A percentile compares a stretch with the other conserved stretches of the same genome.
Evolutionary conservation across 1,140 invertebrate genomes (phyloP).

Genomic region (Chironomus tepperi): DNA sequence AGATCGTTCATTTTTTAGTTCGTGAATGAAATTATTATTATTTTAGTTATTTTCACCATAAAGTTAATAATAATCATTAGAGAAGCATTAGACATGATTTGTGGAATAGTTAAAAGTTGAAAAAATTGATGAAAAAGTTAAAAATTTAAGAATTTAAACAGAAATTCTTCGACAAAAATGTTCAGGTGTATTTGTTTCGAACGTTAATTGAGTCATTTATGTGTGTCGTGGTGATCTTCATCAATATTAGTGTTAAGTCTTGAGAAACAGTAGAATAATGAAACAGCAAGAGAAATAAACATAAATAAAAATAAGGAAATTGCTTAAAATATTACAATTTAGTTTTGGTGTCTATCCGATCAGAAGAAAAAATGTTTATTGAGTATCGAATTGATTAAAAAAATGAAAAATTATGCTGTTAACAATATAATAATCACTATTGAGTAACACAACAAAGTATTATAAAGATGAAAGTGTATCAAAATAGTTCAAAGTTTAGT

Average conservation of each 20-base stretch:
- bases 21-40: neutral
- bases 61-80: constrained; percentile 5
- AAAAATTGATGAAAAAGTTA: neutral
- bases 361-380: neutral
- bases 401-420: neutral
- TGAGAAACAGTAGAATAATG: neutral
- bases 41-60: neutral
- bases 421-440: constrained; percentile 2
- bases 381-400: neutral
- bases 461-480: constrained; percentile 2
- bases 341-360: neutral
- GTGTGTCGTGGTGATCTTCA: neutral
- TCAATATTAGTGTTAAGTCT: neutral
- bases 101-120: neutral
- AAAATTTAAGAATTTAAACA: too few relatives aligned
- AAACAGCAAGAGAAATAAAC: too few relatives aligned
- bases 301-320: neutral
- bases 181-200: neutral
- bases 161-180: neutral
- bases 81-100: neutral
- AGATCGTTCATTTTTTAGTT: neutral
- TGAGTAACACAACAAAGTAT: neutral
- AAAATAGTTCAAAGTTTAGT: constrained; percentile 6
- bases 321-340: neutral
- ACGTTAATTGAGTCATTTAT: constrained; percentile 14